Base-by-base conservation (phyloP, 2,888 invertebrate species). In the Octonoba sinensis region DNA sequence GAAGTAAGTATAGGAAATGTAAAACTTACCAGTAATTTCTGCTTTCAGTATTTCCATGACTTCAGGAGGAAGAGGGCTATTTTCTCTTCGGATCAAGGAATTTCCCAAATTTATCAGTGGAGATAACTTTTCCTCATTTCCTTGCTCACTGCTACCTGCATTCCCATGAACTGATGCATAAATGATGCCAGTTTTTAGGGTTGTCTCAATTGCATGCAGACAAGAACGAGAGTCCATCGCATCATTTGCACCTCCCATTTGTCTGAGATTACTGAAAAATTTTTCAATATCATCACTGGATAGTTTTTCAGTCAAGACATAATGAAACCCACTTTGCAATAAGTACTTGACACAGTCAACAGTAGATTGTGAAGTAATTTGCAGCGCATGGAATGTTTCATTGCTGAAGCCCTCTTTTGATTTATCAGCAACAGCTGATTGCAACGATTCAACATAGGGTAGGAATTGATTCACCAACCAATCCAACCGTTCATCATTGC, bases 221-320 rank as follows among this genome's bases (percentile, higher is more conserved):
- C 56, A 56, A 6, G 12, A 56, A 18, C 56, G 56, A 18, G n/a
- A 56, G 18, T 56, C n/a, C 56, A 56, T 56, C 1, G n/a, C 56
- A 56, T 56, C 56, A 56, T 56, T 56, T 56, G 18, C 56, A n/a
- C 16, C 56, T 56, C 56, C 56, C 56, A 56, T 18, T 6, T 56
- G 56, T 22, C 56, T 56, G 16, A 56, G 18, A 18, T 56, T 56
- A 6, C 56, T 56, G 22, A 56, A 56, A 56, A 56, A 56, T 20
- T 20, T 18, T 18, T 56, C 56, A 18, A 56, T 56, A 18, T 56
- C 56, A 56, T 56, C 56, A 56, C 56, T 56, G 1, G 56, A 56
- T 12, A 56, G 56, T 56, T 56, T 56, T n/a, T 15, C 56, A n/a
- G n/a, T 56, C 11, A 56, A 56, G 54, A 54, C 54, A 54, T 54